Evolutionary conservation across 2,113 vertebrate species (phyloP).

Genomic region (Eulemur macaco): DNA sequence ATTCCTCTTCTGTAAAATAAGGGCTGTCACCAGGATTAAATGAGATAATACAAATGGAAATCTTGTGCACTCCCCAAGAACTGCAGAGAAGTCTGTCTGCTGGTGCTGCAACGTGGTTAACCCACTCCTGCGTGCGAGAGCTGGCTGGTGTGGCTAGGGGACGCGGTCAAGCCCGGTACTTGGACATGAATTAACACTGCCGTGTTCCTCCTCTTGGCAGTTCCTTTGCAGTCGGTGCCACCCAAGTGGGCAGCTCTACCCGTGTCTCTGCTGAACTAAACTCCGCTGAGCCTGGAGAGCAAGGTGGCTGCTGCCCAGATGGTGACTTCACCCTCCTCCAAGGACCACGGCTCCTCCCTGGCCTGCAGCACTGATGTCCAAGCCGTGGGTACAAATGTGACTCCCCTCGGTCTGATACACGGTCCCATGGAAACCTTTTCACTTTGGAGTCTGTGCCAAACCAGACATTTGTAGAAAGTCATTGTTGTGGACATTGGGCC

Average conservation of each 20-base stretch:
- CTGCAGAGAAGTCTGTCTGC: not conserved
- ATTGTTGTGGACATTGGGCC: not conserved
- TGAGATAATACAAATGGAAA: not conserved
- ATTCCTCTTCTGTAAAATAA: not conserved
- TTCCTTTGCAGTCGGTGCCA: not conserved
- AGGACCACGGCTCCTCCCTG: not conserved
- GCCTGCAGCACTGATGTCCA: not conserved
- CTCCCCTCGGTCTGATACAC: not conserved
- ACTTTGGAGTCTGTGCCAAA: not conserved
- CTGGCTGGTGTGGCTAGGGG: too few species aligned
- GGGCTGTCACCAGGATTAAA: not conserved
- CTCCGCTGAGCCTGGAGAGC: not conserved
- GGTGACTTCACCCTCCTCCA: not conserved
- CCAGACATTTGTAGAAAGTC: slow-evolving; percentile 15
- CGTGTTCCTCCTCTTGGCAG: slow-evolving; percentile 25
- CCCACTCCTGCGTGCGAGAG: not conserved
- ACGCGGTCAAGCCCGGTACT: too few species aligned
- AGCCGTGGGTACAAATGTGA: not conserved
- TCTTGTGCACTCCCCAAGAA: not conserved
- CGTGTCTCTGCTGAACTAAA: not conserved
- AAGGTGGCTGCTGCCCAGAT: not conserved
- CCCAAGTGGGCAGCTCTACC: slow-evolving; percentile 12
- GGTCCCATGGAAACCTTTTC: not conserved
- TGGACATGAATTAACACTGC: not conserved
- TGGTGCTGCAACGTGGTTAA: not conserved